Percentiles rank a stretch among this genome's conserved stretches.
Evolutionary conservation across 2,888 invertebrate genomes (phyloP).

Genomic region (Drosophila percnosoma): DNA sequence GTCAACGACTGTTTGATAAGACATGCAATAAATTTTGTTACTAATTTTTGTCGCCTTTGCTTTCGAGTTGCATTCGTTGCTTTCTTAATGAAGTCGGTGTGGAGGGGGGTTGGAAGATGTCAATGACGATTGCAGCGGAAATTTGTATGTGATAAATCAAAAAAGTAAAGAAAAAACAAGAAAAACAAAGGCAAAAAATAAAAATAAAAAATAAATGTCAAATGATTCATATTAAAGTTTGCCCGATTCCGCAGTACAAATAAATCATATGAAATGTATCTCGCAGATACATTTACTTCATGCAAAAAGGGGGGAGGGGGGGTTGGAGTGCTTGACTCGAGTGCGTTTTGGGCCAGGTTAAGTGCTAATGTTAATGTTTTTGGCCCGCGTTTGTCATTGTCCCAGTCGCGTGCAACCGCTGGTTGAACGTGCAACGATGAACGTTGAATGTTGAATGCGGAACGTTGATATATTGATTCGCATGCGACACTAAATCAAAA

Average conservation of each 20-base stretch:
- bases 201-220: slow-evolving; percentile 65
- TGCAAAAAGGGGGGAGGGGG: too few relatives aligned
- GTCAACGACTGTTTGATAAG: slow-evolving; percentile 53
- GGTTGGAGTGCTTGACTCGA: neutral
- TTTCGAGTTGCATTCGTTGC: slow-evolving; percentile 45
- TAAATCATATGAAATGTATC: slow-evolving; percentile 70
- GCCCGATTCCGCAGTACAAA: slow-evolving; percentile 34
- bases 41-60: slow-evolving; percentile 74
- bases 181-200: slow-evolving; percentile 69
- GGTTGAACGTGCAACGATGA: slow-evolving; percentile 1
- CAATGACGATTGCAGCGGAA: slow-evolving; percentile 26
- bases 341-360: slow-evolving; percentile 45
- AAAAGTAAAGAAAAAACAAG: slow-evolving; percentile 58
- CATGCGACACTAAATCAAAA: slow-evolving; percentile 73
- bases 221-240: slow-evolving; percentile 78
- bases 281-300: slow-evolving; percentile 36
- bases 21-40: slow-evolving; percentile 72
- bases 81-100: slow-evolving; percentile 34
- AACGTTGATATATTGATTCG: slow-evolving; percentile 72
- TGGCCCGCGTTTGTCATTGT: slow-evolving; percentile 65
- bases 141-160: slow-evolving; percentile 67
- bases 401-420: slow-evolving; percentile 63
- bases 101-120: slow-evolving; percentile 4
- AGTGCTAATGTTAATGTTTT: slow-evolving; percentile 59
- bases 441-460: neutral